A percentile compares a stretch with the other conserved stretches of the same genome.
These are phyloP conservation scores for Trinorchestia longiramus DNA, from an alignment of 1,140 invertebrate species.

Conservation along the genomic window DNA sequence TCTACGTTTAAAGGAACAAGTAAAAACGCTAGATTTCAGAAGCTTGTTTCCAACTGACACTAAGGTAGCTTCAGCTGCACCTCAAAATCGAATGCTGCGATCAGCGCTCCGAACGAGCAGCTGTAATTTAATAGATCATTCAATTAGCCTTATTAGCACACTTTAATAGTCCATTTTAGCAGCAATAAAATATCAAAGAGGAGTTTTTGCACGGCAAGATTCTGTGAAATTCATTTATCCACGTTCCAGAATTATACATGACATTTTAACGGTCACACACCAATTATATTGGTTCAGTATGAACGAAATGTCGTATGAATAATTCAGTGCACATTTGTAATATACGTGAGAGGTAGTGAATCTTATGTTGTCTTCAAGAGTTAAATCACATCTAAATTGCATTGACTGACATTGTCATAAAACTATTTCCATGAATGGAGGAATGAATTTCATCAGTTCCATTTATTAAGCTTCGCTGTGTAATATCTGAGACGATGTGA, in stretches of 20 bases:
- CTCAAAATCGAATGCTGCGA: conserved; percentile 17
- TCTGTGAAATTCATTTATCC: conserved; percentile 1
- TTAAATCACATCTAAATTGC: not conserved
- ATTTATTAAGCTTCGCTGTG: not conserved
- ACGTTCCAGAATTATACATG: not conserved
- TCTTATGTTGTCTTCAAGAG: not conserved
- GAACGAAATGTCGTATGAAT: not conserved
- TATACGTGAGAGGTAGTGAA: not conserved
- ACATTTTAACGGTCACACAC: not conserved
- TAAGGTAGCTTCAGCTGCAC: not conserved
- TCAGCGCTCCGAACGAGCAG: not conserved
- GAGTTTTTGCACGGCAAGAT: not conserved
- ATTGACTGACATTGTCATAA: not conserved
- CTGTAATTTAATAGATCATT: conserved; percentile 37
- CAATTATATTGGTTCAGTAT: not conserved
- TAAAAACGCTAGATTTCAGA: not conserved
- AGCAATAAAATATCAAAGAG: not conserved
- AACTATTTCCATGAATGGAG: not conserved
- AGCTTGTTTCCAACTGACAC: not conserved
- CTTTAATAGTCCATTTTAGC: conserved; percentile 25
- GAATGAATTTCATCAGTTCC: not conserved
- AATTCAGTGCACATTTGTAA: not conserved
- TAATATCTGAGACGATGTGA: not conserved
- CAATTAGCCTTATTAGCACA: conserved; percentile 41
- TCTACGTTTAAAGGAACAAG: not conserved